These are phyloP conservation scores for Sesamia inferens DNA, from an alignment of 2,888 invertebrate genomes.

Conservation along the genomic window DNA sequence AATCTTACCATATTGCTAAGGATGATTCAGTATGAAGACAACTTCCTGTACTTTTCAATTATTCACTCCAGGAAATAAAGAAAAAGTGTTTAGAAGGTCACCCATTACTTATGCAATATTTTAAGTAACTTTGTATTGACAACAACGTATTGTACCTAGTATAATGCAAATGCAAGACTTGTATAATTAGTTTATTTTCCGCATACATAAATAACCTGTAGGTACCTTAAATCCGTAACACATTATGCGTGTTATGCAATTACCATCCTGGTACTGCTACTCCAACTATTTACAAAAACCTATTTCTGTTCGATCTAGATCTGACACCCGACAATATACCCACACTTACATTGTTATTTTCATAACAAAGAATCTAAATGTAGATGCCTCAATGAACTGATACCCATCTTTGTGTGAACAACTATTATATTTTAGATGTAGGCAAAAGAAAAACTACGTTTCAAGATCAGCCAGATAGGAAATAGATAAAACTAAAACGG, in stretches of 20 bases:
- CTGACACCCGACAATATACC: conserved; percentile 10
- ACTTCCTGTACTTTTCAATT: neutral
- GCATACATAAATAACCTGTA: conserved; percentile 5
- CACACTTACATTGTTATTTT: conserved; percentile 18
- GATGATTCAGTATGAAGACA: neutral
- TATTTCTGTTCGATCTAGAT: conserved; percentile 49
- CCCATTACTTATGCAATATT: conserved; percentile 11
- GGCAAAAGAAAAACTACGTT: conserved; percentile 17
- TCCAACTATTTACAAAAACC: neutral
- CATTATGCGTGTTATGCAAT: no score
- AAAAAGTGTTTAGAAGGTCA: neutral
- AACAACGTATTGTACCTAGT: conserved; percentile 9
- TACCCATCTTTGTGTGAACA: conserved; percentile 2
- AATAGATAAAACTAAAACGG: conserved; percentile 28
- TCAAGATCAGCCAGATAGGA: conserved; percentile 45
- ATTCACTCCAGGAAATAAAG: neutral
- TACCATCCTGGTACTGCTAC: neutral
- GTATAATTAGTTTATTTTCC: conserved; percentile 17
- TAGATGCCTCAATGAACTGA: neutral
- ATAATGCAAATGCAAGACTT: conserved; percentile 31
- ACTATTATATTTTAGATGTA: conserved; percentile 6
- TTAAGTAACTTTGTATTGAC: conserved; percentile 19
- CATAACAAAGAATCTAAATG: conserved; percentile 5
- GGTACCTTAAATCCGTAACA: no score
- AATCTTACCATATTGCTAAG: no score